These are phyloP conservation scores for Harpalus rufipes DNA, from an alignment of 2,888 invertebrate species.

Conservation along the genomic window DNA sequence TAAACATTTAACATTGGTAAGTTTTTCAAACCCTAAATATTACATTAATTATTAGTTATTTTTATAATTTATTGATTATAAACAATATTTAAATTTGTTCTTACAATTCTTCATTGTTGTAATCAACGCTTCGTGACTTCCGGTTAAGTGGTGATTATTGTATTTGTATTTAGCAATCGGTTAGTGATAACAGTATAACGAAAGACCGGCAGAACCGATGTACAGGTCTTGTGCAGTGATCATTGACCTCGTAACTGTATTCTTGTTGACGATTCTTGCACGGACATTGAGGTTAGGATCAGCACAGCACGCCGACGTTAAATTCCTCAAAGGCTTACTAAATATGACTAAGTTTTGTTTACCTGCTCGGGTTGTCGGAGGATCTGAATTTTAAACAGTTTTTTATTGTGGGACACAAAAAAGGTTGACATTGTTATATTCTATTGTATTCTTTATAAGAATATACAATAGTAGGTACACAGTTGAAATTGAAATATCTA, in stretches of 20 bases:
- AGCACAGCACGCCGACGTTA: conserved; percentile 49
- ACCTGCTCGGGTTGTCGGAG: not conserved
- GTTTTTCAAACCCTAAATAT: not conserved
- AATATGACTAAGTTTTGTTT: conserved; percentile 1
- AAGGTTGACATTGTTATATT: not conserved
- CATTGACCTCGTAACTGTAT: conserved; percentile 66
- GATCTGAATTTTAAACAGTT: conserved; percentile 23
- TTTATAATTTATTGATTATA: too few relatives aligned
- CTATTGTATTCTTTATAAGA: not conserved
- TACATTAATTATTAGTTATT: not conserved
- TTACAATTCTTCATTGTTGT: not conserved
- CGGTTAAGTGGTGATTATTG: conserved; percentile 37
- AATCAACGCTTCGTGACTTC: conserved; percentile 43
- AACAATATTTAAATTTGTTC: too few relatives aligned
- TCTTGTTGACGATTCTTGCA: conserved; percentile 55
- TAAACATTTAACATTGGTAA: conserved; percentile 53
- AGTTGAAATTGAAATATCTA: too few relatives aligned
- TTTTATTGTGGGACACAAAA: not conserved
- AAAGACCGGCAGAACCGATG: conserved; percentile 62
- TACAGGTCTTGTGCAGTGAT: conserved; percentile 47
- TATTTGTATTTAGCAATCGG: conserved; percentile 45
- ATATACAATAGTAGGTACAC: too few relatives aligned
- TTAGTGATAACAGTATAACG: conserved; percentile 33
- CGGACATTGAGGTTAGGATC: conserved; percentile 51
- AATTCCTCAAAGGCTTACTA: conserved; percentile 49